phyloP scores from a whole-genome alignment of 2,113 vertebrate species.

The Athene noctua region DNA sequence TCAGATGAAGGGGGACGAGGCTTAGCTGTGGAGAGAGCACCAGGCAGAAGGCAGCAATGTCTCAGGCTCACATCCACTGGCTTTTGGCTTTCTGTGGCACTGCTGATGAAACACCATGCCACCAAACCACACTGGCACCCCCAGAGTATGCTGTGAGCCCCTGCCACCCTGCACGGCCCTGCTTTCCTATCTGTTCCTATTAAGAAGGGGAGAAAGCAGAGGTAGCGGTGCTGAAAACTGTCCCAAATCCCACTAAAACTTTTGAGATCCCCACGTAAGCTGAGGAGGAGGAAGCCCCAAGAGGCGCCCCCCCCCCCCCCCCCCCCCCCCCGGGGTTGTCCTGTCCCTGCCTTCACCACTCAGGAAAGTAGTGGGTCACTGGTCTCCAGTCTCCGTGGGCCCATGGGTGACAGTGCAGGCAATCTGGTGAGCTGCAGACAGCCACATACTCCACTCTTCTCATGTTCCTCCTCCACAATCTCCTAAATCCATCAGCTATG shows the following conservation, averaged over 20 bases:
- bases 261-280: not conserved
- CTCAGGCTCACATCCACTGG: not conserved
- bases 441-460: not conserved
- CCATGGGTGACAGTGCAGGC: not conserved
- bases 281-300: not conserved
- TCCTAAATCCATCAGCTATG: not conserved
- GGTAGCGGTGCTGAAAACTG: not conserved
- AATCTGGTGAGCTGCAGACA: not conserved
- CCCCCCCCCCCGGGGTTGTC: rapidly evolving
- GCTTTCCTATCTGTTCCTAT: rapidly evolving
- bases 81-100: not conserved
- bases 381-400: not conserved
- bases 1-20: not conserved
- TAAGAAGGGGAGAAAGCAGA: not conserved
- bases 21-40: not conserved
- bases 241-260: not conserved
- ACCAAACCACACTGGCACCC: not conserved
- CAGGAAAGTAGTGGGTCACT: not conserved
- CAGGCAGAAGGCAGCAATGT: not conserved
- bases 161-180: not conserved
- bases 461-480: rapidly evolving
- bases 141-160: rapidly evolving
- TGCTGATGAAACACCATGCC: not conserved
- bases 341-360: not conserved
- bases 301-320: not conserved